These are phyloP conservation scores for Minunthozetes semirufus DNA, from an alignment of 2,888 invertebrate genomes.

Conservation along the genomic window DNA sequence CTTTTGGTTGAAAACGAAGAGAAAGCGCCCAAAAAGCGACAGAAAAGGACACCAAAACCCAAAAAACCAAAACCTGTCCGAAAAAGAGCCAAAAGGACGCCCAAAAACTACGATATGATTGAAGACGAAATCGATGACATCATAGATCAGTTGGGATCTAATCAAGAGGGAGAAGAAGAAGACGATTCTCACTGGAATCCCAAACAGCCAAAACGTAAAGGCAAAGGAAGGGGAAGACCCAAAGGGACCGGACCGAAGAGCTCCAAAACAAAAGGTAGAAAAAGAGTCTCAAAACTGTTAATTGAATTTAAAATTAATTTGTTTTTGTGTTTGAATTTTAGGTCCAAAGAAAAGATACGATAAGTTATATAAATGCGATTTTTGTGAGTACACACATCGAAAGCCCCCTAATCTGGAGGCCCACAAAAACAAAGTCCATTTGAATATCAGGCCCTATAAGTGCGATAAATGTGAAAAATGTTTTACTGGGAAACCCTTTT, in stretches of 20 bases:
- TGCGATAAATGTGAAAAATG: slow-evolving; percentile 8
- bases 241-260: no score
- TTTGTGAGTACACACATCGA: not conserved
- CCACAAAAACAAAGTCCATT: slow-evolving; percentile 5
- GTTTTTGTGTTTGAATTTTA: no score
- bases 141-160: not conserved
- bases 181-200: not conserved
- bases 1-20: not conserved
- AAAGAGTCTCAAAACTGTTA: no score
- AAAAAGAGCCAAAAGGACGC: not conserved
- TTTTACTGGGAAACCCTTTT: not conserved
- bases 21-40: not conserved
- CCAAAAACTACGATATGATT: not conserved
- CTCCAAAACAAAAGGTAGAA: no score
- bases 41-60: not conserved
- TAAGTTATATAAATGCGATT: slow-evolving; percentile 4
- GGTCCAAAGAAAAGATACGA: not conserved
- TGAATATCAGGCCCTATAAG: slow-evolving; percentile 10
- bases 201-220: no score
- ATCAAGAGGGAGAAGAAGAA: slow-evolving; percentile 18
- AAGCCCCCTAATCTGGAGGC: not conserved
- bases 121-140: slow-evolving; percentile 19
- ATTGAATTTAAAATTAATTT: not conserved
- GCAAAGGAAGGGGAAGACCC: slow-evolving; percentile 9
- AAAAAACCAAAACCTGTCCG: not conserved